Evolutionary conservation across 2,888 invertebrate species (phyloP).

Genomic region (Synanthedon myopaeformis): DNA sequence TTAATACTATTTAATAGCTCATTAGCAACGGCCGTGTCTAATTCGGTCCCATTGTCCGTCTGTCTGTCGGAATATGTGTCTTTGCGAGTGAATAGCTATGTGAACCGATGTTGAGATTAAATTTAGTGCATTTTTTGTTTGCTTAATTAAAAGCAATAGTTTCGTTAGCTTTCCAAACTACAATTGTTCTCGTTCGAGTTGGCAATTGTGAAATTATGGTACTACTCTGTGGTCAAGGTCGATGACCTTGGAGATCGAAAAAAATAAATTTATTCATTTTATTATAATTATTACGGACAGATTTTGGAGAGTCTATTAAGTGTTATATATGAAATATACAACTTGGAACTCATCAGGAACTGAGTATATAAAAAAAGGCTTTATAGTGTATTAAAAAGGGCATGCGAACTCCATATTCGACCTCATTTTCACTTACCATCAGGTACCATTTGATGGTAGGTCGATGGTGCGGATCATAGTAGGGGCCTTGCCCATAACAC

Average conservation of each 20-base stretch:
- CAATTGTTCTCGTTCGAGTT: not conserved
- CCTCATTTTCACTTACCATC: no score
- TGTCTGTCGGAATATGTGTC: constrained; percentile 5
- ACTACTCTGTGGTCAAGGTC: not conserved
- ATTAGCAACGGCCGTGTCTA: constrained; percentile 12
- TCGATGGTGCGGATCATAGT: no score
- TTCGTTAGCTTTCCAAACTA: not conserved
- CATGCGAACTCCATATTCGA: no score
- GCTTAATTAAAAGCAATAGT: not conserved
- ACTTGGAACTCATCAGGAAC: no score
- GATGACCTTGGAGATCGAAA: not conserved
- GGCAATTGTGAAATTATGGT: not conserved
- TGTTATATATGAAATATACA: no score
- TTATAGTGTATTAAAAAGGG: no score
- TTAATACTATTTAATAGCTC: not conserved
- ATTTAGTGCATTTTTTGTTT: constrained; percentile 4
- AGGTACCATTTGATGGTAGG: no score
- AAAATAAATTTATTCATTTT: no score
- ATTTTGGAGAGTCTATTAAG: no score
- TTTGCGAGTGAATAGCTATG: not conserved
- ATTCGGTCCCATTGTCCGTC: constrained; percentile 20
- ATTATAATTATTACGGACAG: no score
- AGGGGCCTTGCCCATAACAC: no score
- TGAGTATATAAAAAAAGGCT: no score
- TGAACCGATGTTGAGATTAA: constrained; percentile 4